Evolutionary conservation across 2,113 vertebrate species (phyloP).

Genomic region (Egretta garzetta): DNA sequence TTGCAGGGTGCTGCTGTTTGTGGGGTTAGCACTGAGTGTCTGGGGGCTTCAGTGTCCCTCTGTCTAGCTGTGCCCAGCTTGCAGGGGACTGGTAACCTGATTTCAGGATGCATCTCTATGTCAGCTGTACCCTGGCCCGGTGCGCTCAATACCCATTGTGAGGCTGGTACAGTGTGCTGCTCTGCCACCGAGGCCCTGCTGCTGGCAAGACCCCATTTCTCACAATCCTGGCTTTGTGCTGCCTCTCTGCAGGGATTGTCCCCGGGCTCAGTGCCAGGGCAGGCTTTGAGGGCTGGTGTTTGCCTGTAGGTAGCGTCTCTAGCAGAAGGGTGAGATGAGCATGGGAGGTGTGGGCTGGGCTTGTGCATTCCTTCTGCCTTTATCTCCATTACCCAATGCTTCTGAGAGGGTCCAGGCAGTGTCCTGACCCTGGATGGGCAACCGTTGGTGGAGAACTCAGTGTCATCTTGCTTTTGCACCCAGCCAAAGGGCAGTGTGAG

Average conservation of each 20-base stretch:
- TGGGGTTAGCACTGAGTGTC: fast-evolving
- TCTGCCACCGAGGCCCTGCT: not conserved
- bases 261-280: not conserved
- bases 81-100: not conserved
- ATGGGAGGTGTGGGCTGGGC: fast-evolving
- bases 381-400: not conserved
- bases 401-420: not conserved
- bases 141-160: slow-evolving; percentile 16
- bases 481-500: not conserved
- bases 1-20: not conserved
- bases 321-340: not conserved
- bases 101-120: not conserved
- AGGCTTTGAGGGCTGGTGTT: not conserved
- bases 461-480: not conserved
- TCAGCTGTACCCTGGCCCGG: not conserved
- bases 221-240: slow-evolving; percentile 71
- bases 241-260: not conserved
- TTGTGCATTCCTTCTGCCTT: not conserved
- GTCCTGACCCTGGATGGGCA: not conserved
- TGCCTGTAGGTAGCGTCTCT: fast-evolving
- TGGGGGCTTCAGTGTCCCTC: not conserved
- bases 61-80: not conserved
- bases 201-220: slow-evolving; percentile 54
- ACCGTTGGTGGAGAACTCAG: not conserved
- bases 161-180: not conserved